phyloP scores from a whole-genome alignment of 1,140 invertebrate species.

The Bathynomus jamesi region DNA sequence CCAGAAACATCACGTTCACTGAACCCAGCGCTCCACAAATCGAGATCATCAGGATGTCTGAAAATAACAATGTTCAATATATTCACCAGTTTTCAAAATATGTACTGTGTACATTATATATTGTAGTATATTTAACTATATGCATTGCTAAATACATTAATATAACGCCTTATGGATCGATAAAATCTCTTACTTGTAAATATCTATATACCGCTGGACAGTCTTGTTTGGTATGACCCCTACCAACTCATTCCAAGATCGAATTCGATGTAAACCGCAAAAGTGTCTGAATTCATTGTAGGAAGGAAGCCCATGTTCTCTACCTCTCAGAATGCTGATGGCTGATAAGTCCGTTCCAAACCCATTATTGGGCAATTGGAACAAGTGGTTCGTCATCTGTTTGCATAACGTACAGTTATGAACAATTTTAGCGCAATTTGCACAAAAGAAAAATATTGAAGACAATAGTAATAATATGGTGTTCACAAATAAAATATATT shows the following conservation, averaged over 20 bases:
- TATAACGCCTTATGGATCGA: neutral
- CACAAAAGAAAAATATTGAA: neutral
- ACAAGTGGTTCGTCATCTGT: conserved; percentile 45
- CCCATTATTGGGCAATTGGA: conserved; percentile 42
- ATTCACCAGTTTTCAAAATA: too few species aligned
- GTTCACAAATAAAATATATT: too few species aligned
- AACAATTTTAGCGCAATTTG: neutral
- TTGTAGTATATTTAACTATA: neutral
- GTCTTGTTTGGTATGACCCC: conserved; percentile 84
- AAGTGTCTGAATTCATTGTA: conserved; percentile 48
- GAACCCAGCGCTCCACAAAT: conserved; percentile 47
- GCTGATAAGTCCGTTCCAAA: conserved; percentile 56
- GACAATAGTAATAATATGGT: too few species aligned
- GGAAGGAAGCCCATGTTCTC: conserved; percentile 48
- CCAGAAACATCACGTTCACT: conserved; percentile 44
- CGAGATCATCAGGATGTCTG: conserved; percentile 45
- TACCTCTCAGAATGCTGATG: conserved; percentile 62
- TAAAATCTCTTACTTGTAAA: conserved; percentile 58
- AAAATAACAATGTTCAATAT: neutral
- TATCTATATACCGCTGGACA: conserved; percentile 62
- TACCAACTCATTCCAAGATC: conserved; percentile 74
- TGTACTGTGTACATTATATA: too few species aligned
- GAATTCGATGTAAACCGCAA: conserved; percentile 48
- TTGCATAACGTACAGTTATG: neutral
- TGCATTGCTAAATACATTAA: neutral